Evolutionary conservation across 2,888 invertebrate species (phyloP).

Genomic region (Strigamia maritima): DNA sequence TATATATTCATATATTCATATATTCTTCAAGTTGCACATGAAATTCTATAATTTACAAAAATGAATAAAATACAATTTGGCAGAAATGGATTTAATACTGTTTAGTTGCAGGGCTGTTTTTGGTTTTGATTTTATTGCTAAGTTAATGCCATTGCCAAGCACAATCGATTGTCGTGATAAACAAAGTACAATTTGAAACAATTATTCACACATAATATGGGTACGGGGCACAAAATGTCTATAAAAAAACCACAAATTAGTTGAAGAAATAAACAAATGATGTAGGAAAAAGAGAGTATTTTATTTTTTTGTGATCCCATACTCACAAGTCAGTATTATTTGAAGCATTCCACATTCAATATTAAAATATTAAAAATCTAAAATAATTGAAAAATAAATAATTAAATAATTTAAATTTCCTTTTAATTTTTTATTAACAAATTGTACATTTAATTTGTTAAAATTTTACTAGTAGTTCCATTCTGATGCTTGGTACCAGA

Average conservation of each 20-base stretch:
- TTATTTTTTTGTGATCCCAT: too few species aligned
- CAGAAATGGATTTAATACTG: slow-evolving; percentile 7
- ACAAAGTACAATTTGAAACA: background rate
- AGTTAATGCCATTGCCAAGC: background rate
- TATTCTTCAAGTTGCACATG: background rate
- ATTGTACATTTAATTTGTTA: background rate
- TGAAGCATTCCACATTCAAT: background rate
- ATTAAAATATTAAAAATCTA: background rate
- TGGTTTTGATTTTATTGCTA: slow-evolving; percentile 26
- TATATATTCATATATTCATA: too few species aligned
- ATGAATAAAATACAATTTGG: background rate
- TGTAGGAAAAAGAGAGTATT: too few species aligned
- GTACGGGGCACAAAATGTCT: background rate
- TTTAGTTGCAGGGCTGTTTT: slow-evolving; percentile 19
- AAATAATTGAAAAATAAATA: too few species aligned
- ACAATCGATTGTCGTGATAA: background rate
- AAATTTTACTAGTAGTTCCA: background rate
- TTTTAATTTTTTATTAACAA: too few species aligned
- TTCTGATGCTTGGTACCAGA: background rate
- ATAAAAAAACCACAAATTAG: too few species aligned
- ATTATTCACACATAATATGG: background rate
- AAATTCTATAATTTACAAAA: background rate
- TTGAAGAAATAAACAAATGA: too few species aligned
- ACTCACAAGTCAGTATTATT: background rate
- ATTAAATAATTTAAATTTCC: too few species aligned